These are phyloP conservation scores for Chloebia gouldiae DNA, from an alignment of 2,113 vertebrate species.

Conservation along the genomic window DNA sequence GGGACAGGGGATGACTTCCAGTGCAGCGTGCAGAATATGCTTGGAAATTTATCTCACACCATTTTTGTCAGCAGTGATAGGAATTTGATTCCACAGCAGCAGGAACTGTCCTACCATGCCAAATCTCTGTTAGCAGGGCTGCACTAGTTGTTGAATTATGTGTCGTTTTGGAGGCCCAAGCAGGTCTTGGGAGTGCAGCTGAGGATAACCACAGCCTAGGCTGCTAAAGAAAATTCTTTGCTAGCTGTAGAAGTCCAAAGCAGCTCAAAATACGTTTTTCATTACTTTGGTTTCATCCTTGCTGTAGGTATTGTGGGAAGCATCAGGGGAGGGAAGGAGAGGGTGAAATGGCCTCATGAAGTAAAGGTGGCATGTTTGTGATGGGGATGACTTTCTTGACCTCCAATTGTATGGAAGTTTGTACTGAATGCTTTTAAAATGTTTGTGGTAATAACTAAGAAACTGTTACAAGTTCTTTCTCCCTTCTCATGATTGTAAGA, in stretches of 20 bases:
- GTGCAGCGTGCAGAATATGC: background rate
- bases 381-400: background rate
- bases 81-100: background rate
- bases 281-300: background rate
- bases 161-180: background rate
- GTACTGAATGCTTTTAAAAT: background rate
- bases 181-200: background rate
- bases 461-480: background rate
- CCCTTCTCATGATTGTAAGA: background rate
- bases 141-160: background rate
- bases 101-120: background rate
- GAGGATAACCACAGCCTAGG: background rate
- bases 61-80: background rate
- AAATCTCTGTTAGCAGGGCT: background rate
- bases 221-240: background rate
- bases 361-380: background rate
- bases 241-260: background rate
- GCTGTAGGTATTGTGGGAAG: background rate
- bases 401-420: background rate
- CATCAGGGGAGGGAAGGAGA: background rate
- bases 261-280: background rate
- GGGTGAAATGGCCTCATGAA: background rate
- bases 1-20: fast-evolving
- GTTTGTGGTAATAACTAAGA: background rate
- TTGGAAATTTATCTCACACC: background rate